Evolutionary conservation across 1,140 invertebrate genomes (phyloP).

Genomic region (Halesus radiatus): DNA sequence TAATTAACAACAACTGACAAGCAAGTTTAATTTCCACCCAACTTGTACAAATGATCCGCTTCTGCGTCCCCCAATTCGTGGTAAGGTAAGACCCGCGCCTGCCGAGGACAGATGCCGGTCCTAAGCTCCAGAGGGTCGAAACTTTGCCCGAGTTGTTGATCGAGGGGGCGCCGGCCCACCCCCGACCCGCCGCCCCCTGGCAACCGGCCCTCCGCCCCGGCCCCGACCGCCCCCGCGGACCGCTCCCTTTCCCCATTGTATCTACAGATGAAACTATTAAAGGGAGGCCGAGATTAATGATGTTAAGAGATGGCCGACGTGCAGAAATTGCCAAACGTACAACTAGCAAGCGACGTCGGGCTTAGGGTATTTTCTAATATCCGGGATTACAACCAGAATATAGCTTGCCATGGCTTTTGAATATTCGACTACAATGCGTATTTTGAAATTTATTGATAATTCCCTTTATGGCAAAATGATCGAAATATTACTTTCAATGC

Average conservation of each 20-base stretch:
- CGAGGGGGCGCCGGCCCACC: conserved; percentile 20
- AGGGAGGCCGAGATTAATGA: conserved; percentile 54
- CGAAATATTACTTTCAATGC: too few relatives aligned
- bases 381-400: too few relatives aligned
- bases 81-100: conserved; percentile 50
- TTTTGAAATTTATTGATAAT: too few relatives aligned
- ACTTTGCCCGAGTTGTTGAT: conserved; percentile 53
- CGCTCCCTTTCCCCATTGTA: conserved; percentile 52
- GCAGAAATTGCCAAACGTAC: conserved; percentile 32
- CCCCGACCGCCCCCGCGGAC: too few relatives aligned
- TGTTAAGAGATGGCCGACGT: conserved; percentile 52
- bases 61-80: conserved; percentile 17
- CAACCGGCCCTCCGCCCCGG: neutral
- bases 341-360: neutral
- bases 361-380: too few relatives aligned
- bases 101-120: conserved; percentile 55
- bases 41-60: neutral
- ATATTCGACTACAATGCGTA: too few relatives aligned
- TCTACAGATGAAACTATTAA: conserved; percentile 52
- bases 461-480: too few relatives aligned
- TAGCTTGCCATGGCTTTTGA: too few relatives aligned
- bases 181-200: neutral
- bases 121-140: conserved; percentile 41
- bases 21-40: too few relatives aligned
- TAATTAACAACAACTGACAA: too few relatives aligned